Conservation (phyloP, 2,888 invertebrate species). For the Pristionchus arcanus region DNA sequence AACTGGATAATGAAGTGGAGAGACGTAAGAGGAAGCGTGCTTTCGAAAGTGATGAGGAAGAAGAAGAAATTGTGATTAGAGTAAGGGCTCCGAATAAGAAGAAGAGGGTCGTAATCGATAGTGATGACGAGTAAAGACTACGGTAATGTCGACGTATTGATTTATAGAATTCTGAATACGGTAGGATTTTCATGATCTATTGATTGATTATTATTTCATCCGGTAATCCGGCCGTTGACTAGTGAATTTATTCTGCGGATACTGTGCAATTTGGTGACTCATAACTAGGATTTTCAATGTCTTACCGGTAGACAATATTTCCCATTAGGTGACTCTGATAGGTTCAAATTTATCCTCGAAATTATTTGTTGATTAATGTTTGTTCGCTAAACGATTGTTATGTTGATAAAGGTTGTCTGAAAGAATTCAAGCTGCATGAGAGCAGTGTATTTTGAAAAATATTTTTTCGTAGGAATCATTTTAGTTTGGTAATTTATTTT, state of each 20-base stretch:
- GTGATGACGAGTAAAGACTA: slow-evolving; percentile 35
- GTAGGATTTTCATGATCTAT: neutral
- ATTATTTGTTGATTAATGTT: neutral
- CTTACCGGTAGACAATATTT: neutral
- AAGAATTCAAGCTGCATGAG: neutral
- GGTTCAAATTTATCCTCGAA: neutral
- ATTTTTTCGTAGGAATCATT: too few species aligned
- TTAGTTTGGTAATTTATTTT: too few species aligned
- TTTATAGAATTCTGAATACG: neutral
- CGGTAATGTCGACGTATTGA: neutral
- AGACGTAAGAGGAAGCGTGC: neutral
- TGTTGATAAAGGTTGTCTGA: neutral
- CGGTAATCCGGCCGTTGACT: neutral
- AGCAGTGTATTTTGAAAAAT: too few species aligned
- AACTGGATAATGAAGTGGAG: neutral
- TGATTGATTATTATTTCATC: neutral
- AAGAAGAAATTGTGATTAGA: slow-evolving; percentile 38
- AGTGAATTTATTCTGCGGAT: neutral
- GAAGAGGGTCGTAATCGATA: neutral
- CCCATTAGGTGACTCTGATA: neutral
- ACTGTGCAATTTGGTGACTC: neutral
- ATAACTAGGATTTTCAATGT: neutral
- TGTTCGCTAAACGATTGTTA: neutral
- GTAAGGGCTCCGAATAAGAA: neutral
- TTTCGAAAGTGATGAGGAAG: slow-evolving; percentile 41